Conservation (phyloP, 1,140 invertebrate genomes). For the Ridgeia piscesae region DNA sequence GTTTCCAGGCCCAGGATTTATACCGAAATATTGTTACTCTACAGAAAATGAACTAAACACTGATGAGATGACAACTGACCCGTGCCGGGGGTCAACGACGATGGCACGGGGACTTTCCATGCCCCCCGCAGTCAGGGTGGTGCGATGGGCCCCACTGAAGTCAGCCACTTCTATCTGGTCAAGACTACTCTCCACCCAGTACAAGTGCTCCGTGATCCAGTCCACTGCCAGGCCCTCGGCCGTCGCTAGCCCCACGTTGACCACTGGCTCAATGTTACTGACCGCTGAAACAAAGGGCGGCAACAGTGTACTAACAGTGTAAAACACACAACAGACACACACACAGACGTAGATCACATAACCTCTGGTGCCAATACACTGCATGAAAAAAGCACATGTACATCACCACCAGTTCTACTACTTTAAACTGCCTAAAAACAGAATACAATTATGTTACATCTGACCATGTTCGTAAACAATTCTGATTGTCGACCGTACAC, state of each 20-base stretch:
- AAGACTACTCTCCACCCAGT: constrained; percentile 87
- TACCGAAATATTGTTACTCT: not conserved
- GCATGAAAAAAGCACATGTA: not conserved
- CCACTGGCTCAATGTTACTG: constrained; percentile 78
- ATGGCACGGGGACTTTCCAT: constrained; percentile 86
- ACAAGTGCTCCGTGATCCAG: constrained; percentile 95
- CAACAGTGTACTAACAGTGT: not conserved
- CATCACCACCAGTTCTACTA: not conserved
- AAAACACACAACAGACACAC: no score
- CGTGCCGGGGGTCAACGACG: constrained; percentile 78
- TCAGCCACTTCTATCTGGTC: constrained; percentile 89
- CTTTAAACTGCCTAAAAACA: no score
- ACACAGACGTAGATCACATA: no score
- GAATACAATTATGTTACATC: no score
- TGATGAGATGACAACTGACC: constrained; percentile 54
- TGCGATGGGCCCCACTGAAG: constrained; percentile 75
- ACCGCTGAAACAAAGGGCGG: constrained; percentile 62
- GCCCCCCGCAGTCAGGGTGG: constrained; percentile 79
- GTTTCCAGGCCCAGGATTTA: no score
- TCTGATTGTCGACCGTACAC: no score
- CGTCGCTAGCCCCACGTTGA: constrained; percentile 79
- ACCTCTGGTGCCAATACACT: no score
- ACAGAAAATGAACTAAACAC: not conserved
- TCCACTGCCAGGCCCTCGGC: constrained; percentile 93
- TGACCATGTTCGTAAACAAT: no score